Conservation (phyloP, 2,888 invertebrate genomes). For the Dynastes tityus region DNA sequence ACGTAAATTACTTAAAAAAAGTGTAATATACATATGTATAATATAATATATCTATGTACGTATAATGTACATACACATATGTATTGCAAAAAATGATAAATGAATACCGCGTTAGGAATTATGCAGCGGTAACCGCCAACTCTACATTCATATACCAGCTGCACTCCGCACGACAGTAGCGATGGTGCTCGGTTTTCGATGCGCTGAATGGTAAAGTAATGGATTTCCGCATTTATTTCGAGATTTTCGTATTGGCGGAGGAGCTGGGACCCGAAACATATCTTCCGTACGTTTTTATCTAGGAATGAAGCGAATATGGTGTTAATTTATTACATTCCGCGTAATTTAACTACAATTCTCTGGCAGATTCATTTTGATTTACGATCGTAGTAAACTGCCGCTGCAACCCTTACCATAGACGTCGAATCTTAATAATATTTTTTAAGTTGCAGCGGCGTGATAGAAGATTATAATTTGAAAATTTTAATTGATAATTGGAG, state of each 20-base stretch:
- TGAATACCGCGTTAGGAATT: background rate
- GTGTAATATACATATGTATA: no score
- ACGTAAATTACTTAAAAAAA: no score
- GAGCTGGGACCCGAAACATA: background rate
- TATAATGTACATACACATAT: no score
- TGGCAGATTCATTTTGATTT: no score
- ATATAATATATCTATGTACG: no score
- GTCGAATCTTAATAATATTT: no score
- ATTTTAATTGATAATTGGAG: no score
- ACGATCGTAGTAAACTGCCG: no score
- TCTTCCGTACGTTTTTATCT: background rate
- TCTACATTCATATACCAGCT: background rate
- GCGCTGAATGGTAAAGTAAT: background rate
- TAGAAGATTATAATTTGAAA: no score
- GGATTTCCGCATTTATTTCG: constrained; percentile 17
- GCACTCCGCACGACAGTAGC: background rate
- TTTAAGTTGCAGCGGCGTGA: no score
- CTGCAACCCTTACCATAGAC: no score
- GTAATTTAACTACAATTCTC: background rate
- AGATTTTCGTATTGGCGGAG: constrained; percentile 22
- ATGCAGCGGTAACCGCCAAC: background rate
- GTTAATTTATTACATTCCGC: constrained; percentile 10
- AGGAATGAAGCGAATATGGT: background rate
- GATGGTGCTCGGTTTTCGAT: background rate
- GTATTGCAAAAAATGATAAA: no score